Percentiles rank a stretch among this genome's conserved stretches.
These are phyloP conservation scores for Nasonovia ribisnigri DNA, from an alignment of 2,888 invertebrate genomes.

Conservation along the genomic window DNA sequence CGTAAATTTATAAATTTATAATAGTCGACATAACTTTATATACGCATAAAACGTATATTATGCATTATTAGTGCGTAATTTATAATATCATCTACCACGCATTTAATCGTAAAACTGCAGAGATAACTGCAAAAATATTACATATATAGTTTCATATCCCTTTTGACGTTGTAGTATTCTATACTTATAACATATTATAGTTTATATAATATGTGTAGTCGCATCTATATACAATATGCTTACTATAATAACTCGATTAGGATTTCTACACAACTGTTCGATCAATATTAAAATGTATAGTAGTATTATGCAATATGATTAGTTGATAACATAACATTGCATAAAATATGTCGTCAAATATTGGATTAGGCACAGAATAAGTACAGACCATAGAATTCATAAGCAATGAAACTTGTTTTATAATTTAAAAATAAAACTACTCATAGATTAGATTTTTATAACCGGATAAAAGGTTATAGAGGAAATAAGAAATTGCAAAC, in stretches of 20 bases:
- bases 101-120: background rate
- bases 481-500: background rate
- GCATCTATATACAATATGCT: background rate
- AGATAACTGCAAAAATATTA: background rate
- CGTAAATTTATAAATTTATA: too few relatives aligned
- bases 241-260: background rate
- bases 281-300: background rate
- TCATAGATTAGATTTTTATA: background rate
- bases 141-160: background rate
- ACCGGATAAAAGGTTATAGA: background rate
- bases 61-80: background rate
- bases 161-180: background rate
- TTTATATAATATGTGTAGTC: background rate
- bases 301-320: background rate
- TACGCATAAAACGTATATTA: background rate
- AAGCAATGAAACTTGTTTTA: background rate
- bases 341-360: background rate
- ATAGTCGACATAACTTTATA: background rate
- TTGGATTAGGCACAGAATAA: background rate
- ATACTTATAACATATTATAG: background rate
- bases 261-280: background rate
- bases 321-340: background rate
- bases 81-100: background rate
- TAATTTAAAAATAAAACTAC: background rate
- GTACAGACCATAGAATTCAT: background rate